Evolutionary conservation across 2,797 vertebrate species (phyloP).

Genomic region (Falco rusticolus): DNA sequence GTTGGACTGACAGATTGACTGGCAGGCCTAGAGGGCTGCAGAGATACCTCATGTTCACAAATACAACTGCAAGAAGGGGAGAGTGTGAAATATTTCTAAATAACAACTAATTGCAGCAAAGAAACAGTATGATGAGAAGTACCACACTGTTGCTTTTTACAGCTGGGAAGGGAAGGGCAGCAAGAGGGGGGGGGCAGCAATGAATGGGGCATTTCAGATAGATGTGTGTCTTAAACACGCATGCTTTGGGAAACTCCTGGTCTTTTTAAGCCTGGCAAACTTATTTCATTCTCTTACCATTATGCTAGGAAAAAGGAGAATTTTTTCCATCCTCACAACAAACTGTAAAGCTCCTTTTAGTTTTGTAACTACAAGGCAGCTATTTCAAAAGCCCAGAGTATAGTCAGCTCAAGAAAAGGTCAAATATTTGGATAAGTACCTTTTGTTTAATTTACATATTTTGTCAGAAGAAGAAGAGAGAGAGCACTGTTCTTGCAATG

Average conservation of each 20-base stretch:
- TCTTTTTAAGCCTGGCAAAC: neutral
- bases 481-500: neutral
- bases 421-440: constrained; percentile 16
- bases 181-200: neutral
- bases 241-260: neutral
- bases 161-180: neutral
- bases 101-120: neutral
- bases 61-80: neutral
- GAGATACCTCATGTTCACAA: neutral
- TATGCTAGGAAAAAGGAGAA: neutral
- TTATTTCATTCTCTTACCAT: neutral
- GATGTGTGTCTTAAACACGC: neutral
- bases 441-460: constrained; percentile 29
- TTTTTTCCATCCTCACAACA: neutral
- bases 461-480: neutral
- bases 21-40: neutral
- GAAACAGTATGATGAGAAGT: neutral
- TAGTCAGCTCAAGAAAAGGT: neutral
- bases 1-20: neutral
- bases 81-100: neutral
- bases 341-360: neutral
- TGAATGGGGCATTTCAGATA: neutral
- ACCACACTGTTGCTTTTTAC: neutral
- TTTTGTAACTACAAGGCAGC: neutral
- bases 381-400: constrained; percentile 13